A percentile compares a stretch with the other conserved stretches of the same genome.
phyloP scores from a whole-genome alignment of 1,140 invertebrate species.

The Bombus terrestris region DNA sequence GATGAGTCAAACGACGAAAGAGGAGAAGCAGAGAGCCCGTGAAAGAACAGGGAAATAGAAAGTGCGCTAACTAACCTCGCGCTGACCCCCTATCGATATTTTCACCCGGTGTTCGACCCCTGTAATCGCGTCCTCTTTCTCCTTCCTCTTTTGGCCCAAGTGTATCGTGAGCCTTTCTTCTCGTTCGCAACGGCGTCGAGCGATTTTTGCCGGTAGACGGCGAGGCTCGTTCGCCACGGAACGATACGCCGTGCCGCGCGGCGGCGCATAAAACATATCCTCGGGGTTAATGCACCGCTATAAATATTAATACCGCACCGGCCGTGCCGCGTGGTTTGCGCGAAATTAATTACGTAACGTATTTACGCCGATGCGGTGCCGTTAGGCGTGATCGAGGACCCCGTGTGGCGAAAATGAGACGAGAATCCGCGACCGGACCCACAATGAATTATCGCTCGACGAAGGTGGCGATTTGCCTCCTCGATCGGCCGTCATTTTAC shows the following conservation, averaged over 20 bases:
- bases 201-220: background rate
- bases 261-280: constrained; percentile 57
- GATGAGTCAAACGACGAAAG: background rate
- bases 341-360: constrained; percentile 71
- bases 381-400: constrained; percentile 70
- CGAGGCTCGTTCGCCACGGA: background rate
- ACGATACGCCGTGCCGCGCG: constrained; percentile 19
- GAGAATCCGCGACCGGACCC: constrained; percentile 43
- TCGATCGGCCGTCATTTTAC: background rate
- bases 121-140: constrained; percentile 44
- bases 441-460: constrained; percentile 58
- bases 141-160: background rate
- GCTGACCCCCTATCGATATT: constrained; percentile 73
- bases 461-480: background rate
- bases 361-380: constrained; percentile 69
- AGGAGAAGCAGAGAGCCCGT: background rate
- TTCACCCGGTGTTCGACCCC: constrained; percentile 59
- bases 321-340: constrained; percentile 57
- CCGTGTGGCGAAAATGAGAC: constrained; percentile 69
- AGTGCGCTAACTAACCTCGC: constrained; percentile 67
- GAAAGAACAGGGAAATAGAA: constrained; percentile 55
- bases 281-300: constrained; percentile 68
- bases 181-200: background rate
- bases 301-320: constrained; percentile 61
- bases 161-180: background rate